Base-by-base conservation (phyloP, 2,888 invertebrate species). In the Oxycera nigricornis region DNA sequence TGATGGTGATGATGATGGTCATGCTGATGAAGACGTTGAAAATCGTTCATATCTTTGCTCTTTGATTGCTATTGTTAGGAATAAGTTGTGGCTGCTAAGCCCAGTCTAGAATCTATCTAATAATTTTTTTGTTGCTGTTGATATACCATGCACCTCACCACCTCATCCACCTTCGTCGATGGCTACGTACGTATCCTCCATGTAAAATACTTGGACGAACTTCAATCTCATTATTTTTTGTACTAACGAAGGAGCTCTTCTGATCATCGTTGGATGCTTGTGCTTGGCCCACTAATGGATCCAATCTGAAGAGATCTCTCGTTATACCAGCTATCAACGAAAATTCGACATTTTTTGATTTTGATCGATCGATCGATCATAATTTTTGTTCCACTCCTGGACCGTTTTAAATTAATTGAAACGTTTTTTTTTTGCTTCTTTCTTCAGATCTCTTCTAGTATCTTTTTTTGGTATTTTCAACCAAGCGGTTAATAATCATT, bases 21-120 rank as follows among this genome's bases (percentile, higher is more conserved):
- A 65, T 65, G 26, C 65, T 65, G 65, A 65, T 65, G 65, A 65
- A 65, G 65, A 65, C 39, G 65, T 65, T 65, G 61, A 62, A 62
- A 62, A 35, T 62, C 31, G 31, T 17, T 62, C 35, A 26, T 7
- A 20, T 1, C 22, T 7, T 9, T 39, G 26, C 39, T 17, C 65
- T 65, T 65, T 65, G 28, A 39, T 41, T 39, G 20, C 41, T 30
- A 65, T 65, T 65, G 65, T 65, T 65, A 41, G n/a, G 22, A 65
- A 26, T 14, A 26, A n/a, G 14, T 28, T 59, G 50, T 6, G 1
- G 59, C 26, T 59, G 14, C 14, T 59, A n/a, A 17, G 24, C 17
- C 61, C 9, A n/a, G 31, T n/a, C n/a, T n/a, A n/a, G n/a, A n/a
- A n/a, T n/a, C n/a, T n/a, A n/a, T n/a, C n/a, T n/a, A n/a, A n/a